phyloP scores from a whole-genome alignment of 2,113 vertebrate species.

The Galbula dea region DNA sequence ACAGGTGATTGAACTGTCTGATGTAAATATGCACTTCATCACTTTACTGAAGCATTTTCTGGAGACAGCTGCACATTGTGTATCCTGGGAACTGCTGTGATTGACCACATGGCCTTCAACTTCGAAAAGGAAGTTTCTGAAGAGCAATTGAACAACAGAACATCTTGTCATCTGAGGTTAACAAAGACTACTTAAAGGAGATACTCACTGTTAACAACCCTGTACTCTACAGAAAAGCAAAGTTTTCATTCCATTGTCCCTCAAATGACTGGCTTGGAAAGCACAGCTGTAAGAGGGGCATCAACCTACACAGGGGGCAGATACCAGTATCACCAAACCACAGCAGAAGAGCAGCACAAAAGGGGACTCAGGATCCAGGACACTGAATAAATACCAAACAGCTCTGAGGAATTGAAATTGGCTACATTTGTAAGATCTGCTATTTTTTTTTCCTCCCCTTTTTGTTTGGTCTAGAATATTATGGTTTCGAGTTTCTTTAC shows the following conservation, averaged over 20 bases:
- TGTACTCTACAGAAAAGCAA: background rate
- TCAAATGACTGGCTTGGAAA: background rate
- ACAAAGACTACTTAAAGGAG: background rate
- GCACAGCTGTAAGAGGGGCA: background rate
- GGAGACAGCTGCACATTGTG: background rate
- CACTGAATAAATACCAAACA: background rate
- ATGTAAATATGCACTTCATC: background rate
- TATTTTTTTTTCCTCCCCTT: background rate
- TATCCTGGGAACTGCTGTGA: background rate
- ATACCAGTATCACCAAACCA: background rate
- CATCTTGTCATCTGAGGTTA: background rate
- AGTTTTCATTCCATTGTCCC: background rate
- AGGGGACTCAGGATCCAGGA: background rate
- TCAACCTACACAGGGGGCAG: accelerated
- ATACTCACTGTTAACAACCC: background rate
- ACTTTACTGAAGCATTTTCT: background rate
- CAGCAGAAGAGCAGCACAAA: background rate
- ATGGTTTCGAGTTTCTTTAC: background rate
- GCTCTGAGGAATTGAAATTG: background rate
- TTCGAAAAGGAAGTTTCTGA: background rate
- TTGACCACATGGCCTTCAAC: background rate
- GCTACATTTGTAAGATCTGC: background rate
- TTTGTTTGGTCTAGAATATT: background rate
- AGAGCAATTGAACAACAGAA: background rate
- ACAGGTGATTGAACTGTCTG: background rate